Conservation (phyloP, 2,113 vertebrate species). For the Cathartes aura region DNA sequence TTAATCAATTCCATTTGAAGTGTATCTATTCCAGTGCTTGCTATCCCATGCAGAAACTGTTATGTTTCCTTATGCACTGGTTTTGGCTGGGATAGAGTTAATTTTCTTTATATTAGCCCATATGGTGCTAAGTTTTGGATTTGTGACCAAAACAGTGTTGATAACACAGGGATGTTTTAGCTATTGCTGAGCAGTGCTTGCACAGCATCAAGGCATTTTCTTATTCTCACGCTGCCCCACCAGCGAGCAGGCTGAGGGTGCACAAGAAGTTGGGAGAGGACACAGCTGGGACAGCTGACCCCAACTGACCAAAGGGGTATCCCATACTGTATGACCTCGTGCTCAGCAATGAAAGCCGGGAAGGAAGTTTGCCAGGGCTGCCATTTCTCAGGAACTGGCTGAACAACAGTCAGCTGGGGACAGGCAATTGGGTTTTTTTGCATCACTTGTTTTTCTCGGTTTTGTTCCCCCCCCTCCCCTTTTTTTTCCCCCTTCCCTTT, state of each 20-base stretch:
- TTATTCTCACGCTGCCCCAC: neutral
- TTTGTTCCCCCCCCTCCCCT: no score
- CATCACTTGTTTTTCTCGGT: no score
- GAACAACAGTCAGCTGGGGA: no score
- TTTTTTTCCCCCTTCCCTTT: no score
- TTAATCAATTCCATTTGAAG: neutral
- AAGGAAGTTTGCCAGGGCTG: no score
- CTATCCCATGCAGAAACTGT: neutral
- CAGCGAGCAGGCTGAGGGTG: neutral
- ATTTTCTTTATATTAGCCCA: rapidly evolving
- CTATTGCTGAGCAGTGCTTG: neutral
- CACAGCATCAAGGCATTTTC: rapidly evolving
- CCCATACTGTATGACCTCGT: rapidly evolving
- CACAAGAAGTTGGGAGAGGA: neutral
- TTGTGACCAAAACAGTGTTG: neutral
- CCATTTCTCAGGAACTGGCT: no score
- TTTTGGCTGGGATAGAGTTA: neutral
- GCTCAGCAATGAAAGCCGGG: no score
- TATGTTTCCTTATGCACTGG: neutral
- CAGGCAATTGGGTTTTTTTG: no score
- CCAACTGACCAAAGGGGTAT: neutral
- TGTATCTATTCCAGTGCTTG: neutral
- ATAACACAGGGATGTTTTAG: rapidly evolving
- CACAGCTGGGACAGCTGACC: neutral
- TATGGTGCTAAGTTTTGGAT: neutral